Evolutionary conservation across 1,140 invertebrate genomes (phyloP).

Genomic region (Drosophila mauritiana): DNA sequence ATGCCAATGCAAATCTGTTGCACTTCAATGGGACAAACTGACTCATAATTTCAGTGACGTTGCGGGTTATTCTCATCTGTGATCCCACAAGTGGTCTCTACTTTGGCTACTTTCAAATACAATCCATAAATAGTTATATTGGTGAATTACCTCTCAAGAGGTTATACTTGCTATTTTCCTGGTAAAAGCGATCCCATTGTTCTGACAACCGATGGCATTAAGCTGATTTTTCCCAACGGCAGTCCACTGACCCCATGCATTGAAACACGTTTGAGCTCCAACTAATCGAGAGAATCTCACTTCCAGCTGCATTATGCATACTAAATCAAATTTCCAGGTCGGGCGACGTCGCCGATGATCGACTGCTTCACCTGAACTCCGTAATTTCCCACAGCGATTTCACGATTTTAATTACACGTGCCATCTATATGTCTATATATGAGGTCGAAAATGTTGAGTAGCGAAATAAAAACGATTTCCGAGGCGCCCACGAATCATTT

Average conservation of each 20-base stretch:
- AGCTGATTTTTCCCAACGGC: slow-evolving; percentile 7
- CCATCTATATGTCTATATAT: slow-evolving; percentile 10
- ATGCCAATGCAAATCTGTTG: slow-evolving; percentile 3
- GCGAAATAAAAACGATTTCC: slow-evolving; percentile 11
- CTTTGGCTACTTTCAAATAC: too few species aligned
- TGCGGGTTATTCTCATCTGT: slow-evolving; percentile 14
- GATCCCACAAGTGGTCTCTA: background rate
- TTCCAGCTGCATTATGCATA: slow-evolving; percentile 23
- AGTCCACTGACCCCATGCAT: slow-evolving; percentile 42
- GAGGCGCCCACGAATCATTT: background rate
- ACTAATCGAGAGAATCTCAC: slow-evolving; percentile 18
- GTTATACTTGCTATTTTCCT: slow-evolving; percentile 6
- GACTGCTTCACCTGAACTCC: slow-evolving; percentile 26
- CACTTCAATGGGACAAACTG: slow-evolving; percentile 10
- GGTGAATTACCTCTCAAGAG: background rate
- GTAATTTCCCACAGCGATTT: slow-evolving; percentile 58
- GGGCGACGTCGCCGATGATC: slow-evolving; percentile 48
- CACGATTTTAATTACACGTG: slow-evolving; percentile 23
- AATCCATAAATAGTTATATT: slow-evolving; percentile 2
- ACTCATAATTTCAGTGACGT: slow-evolving; percentile 33
- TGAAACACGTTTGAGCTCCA: slow-evolving; percentile 28
- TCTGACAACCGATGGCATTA: background rate
- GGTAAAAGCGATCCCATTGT: background rate
- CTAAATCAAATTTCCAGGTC: slow-evolving; percentile 39
- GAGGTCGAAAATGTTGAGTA: slow-evolving; percentile 1